These are phyloP conservation scores for Glaucopsyche alexis DNA, from an alignment of 2,888 invertebrate genomes.

Conservation along the genomic window DNA sequence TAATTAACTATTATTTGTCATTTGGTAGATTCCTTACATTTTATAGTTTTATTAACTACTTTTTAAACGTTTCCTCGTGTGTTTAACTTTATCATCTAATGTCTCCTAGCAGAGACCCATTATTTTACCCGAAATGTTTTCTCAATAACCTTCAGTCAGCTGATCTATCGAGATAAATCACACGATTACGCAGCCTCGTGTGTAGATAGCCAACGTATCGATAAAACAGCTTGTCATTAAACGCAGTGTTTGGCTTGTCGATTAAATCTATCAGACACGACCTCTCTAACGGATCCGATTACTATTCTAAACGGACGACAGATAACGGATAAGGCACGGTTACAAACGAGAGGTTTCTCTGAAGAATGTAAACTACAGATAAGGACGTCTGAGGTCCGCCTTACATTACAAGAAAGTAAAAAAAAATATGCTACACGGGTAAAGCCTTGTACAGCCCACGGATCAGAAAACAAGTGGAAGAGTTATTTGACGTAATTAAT, in stretches of 20 bases:
- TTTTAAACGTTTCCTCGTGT: no score
- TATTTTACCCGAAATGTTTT: not conserved
- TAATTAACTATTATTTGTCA: no score
- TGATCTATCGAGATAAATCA: conserved; percentile 4
- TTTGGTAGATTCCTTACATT: no score
- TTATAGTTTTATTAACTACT: no score
- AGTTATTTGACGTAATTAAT: no score
- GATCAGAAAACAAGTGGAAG: no score
- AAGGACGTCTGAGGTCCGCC: conserved; percentile 10
- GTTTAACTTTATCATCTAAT: no score
- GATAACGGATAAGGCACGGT: conserved; percentile 27
- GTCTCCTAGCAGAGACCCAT: not conserved
- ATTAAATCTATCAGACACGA: conserved; percentile 31
- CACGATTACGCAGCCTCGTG: conserved; percentile 20
- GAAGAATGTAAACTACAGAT: not conserved
- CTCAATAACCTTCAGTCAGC: conserved; percentile 7
- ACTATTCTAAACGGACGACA: conserved; percentile 28
- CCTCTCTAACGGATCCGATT: conserved; percentile 29
- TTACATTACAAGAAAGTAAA: no score
- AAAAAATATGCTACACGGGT: no score
- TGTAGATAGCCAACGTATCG: conserved; percentile 23
- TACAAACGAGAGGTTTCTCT: conserved; percentile 22
- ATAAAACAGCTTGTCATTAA: not conserved
- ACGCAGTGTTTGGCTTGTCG: not conserved
- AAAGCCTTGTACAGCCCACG: no score